phyloP scores from a whole-genome alignment of 2,113 vertebrate species.

The Neodontobutis hainanensis region DNA sequence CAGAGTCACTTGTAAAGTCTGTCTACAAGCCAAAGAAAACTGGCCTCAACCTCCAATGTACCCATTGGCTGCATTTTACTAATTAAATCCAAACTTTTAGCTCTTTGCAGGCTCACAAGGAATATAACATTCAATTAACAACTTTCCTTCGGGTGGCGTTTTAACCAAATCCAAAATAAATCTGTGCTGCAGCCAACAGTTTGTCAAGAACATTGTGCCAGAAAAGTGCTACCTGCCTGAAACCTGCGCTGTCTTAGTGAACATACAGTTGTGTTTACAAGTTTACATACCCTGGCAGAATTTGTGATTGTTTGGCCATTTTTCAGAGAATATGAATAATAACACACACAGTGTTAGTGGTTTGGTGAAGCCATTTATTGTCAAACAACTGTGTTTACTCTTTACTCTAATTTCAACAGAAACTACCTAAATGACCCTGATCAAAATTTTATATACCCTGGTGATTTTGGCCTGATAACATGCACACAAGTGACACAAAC shows the following conservation, averaged over 20 bases:
- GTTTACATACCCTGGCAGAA: too few species aligned
- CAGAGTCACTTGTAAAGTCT: slow-evolving; percentile 28
- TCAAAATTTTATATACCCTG: too few species aligned
- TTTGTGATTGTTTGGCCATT: too few species aligned
- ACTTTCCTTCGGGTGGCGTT: slow-evolving; percentile 17
- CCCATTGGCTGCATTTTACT: slow-evolving; percentile 18
- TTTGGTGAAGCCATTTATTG: too few species aligned
- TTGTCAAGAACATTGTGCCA: slow-evolving; percentile 1
- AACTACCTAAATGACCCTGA: too few species aligned
- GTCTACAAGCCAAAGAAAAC: slow-evolving; percentile 35
- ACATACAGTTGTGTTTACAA: too few species aligned
- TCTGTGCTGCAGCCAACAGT: slow-evolving; percentile 7
- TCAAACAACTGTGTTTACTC: too few species aligned
- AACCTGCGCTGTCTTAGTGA: slow-evolving; percentile 25
- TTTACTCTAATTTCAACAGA: too few species aligned
- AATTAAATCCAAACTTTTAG: slow-evolving; percentile 32
- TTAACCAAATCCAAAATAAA: slow-evolving; percentile 32
- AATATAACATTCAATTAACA: slow-evolving; percentile 52
- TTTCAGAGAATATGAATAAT: too few species aligned
- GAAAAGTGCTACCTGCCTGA: slow-evolving; percentile 35
- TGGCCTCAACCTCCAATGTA: slow-evolving; percentile 27
- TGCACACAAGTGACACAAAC: too few species aligned
- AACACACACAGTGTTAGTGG: too few species aligned
- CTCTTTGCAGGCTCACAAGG: slow-evolving; percentile 1
- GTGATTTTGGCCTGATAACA: too few species aligned